These are phyloP conservation scores for Ciconia boyciana DNA, from an alignment of 2,113 vertebrate genomes.

Conservation along the genomic window DNA sequence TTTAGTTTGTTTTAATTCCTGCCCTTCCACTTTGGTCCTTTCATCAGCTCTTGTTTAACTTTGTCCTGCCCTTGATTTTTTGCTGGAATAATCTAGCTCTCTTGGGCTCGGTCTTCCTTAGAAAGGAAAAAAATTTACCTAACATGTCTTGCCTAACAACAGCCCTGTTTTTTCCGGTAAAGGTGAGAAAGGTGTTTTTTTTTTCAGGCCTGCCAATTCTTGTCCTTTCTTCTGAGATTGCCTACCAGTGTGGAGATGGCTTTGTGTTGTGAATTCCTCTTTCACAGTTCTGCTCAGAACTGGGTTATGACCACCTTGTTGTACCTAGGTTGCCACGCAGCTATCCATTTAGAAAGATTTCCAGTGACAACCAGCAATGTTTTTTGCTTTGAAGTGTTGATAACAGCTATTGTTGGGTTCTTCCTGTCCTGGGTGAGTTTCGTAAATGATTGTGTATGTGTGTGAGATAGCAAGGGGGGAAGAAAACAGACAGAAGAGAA, in stretches of 20 bases:
- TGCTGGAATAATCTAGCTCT: neutral
- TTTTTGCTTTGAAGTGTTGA: neutral
- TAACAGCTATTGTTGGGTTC: neutral
- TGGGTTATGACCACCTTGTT: neutral
- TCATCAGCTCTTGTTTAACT: neutral
- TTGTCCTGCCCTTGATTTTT: neutral
- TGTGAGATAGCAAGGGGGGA: neutral
- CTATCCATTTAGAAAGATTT: conserved; percentile 1
- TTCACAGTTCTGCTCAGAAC: conserved; percentile 1
- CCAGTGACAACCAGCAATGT: neutral
- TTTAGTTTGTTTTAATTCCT: conserved; percentile 9
- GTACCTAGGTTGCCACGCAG: neutral
- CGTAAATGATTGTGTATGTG: neutral
- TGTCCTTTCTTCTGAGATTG: conserved; percentile 36
- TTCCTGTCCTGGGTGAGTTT: neutral
- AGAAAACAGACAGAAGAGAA: neutral
- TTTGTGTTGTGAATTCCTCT: conserved; percentile 7
- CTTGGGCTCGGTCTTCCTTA: neutral
- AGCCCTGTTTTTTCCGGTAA: neutral
- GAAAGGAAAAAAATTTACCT: conserved; percentile 9
- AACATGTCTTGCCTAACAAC: conserved; percentile 30
- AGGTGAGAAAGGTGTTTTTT: neutral
- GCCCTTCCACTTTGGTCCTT: neutral
- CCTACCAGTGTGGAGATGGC: neutral
- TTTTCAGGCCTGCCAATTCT: conserved; percentile 24